Evolutionary conservation across 2,113 vertebrate genomes (phyloP).

Genomic region (Lophochroa leadbeateri): DNA sequence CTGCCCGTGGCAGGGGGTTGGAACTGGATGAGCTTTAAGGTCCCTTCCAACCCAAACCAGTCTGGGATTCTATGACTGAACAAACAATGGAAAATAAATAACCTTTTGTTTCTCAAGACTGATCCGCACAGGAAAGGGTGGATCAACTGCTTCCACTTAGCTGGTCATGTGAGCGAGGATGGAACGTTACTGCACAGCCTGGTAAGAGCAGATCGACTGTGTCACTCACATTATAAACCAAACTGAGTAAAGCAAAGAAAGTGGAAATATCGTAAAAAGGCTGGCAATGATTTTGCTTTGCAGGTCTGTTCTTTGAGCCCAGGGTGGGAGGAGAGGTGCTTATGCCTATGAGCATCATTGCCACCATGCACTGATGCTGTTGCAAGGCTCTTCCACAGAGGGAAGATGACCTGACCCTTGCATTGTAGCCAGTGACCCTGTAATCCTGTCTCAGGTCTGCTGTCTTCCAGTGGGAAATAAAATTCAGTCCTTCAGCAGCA

Average conservation of each 20-base stretch:
- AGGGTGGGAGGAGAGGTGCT: not conserved
- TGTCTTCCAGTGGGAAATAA: not conserved
- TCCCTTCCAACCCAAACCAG: not conserved
- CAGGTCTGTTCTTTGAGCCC: not conserved
- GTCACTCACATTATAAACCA: not conserved
- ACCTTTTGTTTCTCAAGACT: not conserved
- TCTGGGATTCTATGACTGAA: not conserved
- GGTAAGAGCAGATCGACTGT: rapidly evolving
- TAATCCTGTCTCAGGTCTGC: not conserved
- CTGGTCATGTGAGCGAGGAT: not conserved
- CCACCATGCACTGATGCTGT: not conserved
- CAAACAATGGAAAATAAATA: not conserved
- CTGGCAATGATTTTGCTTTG: not conserved
- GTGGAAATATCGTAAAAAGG: not conserved
- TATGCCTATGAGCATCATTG: not conserved
- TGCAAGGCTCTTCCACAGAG: not conserved
- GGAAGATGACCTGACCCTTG: not conserved
- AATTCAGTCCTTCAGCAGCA: not conserved
- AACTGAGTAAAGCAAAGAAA: not conserved
- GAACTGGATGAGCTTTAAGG: not conserved
- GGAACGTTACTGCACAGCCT: not conserved
- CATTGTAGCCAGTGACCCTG: not conserved
- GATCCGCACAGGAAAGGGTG: not conserved
- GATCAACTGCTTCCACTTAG: not conserved
- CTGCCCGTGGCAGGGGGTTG: not conserved